These are phyloP conservation scores for Muscicapa adusta DNA, from an alignment of 2,113 vertebrate genomes.

Conservation along the genomic window DNA sequence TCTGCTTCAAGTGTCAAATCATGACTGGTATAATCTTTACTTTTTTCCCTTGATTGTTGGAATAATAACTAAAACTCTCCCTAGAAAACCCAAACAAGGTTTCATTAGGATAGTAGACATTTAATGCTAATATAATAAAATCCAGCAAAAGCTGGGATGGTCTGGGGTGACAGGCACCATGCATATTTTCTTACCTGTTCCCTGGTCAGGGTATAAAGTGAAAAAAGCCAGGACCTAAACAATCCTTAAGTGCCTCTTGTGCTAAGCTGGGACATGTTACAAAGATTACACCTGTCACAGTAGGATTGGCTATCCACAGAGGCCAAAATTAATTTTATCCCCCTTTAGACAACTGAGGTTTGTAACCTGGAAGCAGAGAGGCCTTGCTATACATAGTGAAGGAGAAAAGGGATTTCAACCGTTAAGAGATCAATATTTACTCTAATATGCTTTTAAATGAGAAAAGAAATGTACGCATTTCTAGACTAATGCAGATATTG, in stretches of 20 bases:
- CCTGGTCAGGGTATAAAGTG: not conserved
- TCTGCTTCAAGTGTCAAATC: constrained; percentile 56
- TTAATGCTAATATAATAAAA: not conserved
- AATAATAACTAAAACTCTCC: constrained; percentile 5
- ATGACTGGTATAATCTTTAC: constrained; percentile 35
- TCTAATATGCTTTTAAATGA: not conserved
- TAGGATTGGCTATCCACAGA: not conserved
- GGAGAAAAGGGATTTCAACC: not conserved
- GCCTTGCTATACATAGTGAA: not conserved
- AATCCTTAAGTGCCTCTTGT: not conserved
- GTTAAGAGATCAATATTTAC: not conserved
- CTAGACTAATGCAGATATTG: not conserved
- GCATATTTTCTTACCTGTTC: not conserved
- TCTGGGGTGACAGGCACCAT: not conserved
- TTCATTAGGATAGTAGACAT: not conserved
- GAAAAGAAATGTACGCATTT: not conserved
- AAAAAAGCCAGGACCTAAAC: not conserved
- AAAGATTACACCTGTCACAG: not conserved
- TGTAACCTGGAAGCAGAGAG: not conserved
- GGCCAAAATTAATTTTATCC: not conserved
- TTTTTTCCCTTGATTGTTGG: not conserved
- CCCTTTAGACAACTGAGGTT: not conserved
- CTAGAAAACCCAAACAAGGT: constrained; percentile 32
- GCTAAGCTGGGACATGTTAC: not conserved
- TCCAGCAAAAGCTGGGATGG: not conserved